Base-by-base conservation (phyloP, 2,888 invertebrate genomes). In the Gnatocerus cornutus region DNA sequence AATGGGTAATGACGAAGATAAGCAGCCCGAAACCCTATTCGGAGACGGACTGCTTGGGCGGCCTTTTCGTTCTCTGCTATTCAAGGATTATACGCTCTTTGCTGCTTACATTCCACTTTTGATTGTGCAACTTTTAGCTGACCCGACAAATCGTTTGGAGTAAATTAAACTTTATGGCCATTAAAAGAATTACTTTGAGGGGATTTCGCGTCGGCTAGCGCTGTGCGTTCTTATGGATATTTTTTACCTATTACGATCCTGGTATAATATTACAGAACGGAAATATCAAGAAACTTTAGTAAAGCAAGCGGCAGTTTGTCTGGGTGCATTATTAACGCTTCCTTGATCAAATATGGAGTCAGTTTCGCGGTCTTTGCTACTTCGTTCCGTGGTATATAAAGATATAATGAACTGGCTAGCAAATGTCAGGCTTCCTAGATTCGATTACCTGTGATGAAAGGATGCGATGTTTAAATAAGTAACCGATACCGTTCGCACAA, bases 1-100 rank as follows among this genome's bases (percentile, higher is more conserved):
- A 75, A 76, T 75, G 76, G 73, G 74, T 77, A 76, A 77, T 75
- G 75, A 74, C 71, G 71, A 53, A 69, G 76, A 76, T 77, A 77
- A 76, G 72, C 73, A 64, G 69, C 14, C 56, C 61, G 62, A 69
- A 46, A 66, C 52, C 58, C 59, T 13, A 33, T 37, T 62, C 45
- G 37, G 61, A 71, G 55, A 58, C 45, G 68, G 69, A 74, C 74
- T 73, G 63, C 67, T 71, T 73, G 71, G 69, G 74, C 50, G 71
- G 73, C 67, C 66, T 7, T 39, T 41, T 8, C 50, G 39, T 45
- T 43, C 37, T 46, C 43, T 52, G 43, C 53, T 55, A 68, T 62
- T 62, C 68, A 68, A 37, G 62, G 62, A 61, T 68, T 62, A 59
- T 56, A 56, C 55, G 55, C 65, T 53, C 65, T 55, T 56, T 65